These are phyloP conservation scores for Chlamydotis undulata DNA, from an alignment of 2,113 vertebrate genomes.

Conservation along the genomic window DNA sequence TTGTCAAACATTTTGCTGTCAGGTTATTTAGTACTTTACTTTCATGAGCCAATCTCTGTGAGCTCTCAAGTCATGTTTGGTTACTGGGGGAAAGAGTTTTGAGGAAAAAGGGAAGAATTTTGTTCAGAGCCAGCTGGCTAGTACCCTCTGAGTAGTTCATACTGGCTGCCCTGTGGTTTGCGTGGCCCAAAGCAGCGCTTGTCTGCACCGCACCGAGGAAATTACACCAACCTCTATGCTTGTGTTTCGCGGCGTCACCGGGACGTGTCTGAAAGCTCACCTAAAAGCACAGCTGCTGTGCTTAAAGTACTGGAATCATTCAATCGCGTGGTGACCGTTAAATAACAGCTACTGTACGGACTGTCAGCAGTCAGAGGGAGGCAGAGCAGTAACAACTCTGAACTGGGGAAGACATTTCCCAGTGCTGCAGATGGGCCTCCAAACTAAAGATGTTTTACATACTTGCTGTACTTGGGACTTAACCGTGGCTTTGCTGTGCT, in stretches of 20 bases:
- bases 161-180: background rate
- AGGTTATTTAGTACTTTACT: background rate
- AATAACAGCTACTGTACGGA: background rate
- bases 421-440: background rate
- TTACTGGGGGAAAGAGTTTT: background rate
- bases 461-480: background rate
- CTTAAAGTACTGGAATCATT: background rate
- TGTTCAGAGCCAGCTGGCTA: background rate
- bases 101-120: background rate
- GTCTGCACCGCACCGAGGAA: background rate
- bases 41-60: background rate
- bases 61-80: background rate
- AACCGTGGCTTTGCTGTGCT: background rate
- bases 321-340: accelerated
- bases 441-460: background rate
- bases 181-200: background rate
- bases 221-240: too few relatives aligned
- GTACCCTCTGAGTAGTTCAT: background rate
- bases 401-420: background rate
- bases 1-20: background rate
- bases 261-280: background rate
- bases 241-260: background rate
- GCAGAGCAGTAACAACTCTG: background rate
- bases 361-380: background rate
- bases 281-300: background rate